A percentile compares a stretch with the other conserved stretches of the same genome.
Evolutionary conservation across 2,113 vertebrate species (phyloP).

Genomic region (Excalfactoria chinensis): DNA sequence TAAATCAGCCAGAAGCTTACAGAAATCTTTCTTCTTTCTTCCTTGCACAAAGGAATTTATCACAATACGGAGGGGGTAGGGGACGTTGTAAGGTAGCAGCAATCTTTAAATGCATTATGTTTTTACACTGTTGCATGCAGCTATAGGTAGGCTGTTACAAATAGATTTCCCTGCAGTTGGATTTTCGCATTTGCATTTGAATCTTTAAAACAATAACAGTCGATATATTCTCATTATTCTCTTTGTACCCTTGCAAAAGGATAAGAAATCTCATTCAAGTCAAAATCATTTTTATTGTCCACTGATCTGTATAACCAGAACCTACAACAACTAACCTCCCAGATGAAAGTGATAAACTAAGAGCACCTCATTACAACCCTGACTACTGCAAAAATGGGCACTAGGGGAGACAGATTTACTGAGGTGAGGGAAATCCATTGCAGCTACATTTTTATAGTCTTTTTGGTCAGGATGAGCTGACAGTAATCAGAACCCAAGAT

Average conservation of each 20-base stretch:
- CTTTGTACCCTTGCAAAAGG: not conserved
- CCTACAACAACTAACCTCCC: not conserved
- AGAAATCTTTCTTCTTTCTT: not conserved
- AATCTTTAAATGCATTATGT: not conserved
- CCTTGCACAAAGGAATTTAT: not conserved
- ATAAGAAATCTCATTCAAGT: slow-evolving; percentile 2
- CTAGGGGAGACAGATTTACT: not conserved
- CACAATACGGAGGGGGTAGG: not conserved
- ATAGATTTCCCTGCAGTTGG: not conserved
- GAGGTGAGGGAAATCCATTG: not conserved
- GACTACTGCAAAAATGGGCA: not conserved
- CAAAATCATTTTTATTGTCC: not conserved
- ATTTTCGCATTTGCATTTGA: not conserved
- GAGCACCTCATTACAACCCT: not conserved
- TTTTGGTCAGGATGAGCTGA: not conserved
- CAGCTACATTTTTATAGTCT: not conserved
- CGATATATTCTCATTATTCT: not conserved
- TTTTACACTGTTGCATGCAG: not conserved
- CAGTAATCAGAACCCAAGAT: slow-evolving; percentile 21
- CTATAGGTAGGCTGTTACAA: not conserved
- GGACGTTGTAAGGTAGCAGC: not conserved
- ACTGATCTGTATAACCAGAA: slow-evolving; percentile 20
- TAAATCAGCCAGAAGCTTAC: not conserved
- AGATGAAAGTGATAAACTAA: slow-evolving; percentile 52
- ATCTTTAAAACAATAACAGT: not conserved